Conservation (phyloP, 2,113 vertebrate genomes). For the Vanacampus margaritifer region DNA sequence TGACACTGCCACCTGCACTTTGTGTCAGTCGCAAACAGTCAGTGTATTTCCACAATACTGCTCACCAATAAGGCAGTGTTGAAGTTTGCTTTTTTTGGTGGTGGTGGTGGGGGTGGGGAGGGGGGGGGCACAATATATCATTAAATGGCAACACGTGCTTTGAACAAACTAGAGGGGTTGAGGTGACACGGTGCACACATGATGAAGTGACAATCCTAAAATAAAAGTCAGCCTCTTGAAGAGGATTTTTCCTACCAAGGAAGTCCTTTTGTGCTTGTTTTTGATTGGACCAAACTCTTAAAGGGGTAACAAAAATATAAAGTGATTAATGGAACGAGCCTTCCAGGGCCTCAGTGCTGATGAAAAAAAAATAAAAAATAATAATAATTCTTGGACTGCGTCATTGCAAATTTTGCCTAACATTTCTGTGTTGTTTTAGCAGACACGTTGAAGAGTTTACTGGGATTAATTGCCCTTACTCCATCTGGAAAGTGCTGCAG, state of each 20-base stretch:
- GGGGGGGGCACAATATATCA: slow-evolving; percentile 52
- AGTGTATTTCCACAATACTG: slow-evolving; percentile 29
- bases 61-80: slow-evolving; percentile 29
- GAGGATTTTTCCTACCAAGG: slow-evolving; percentile 46
- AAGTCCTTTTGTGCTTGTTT: slow-evolving; percentile 13
- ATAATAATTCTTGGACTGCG: slow-evolving; percentile 1
- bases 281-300: slow-evolving; percentile 7
- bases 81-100: slow-evolving; percentile 7
- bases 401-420: slow-evolving; percentile 5
- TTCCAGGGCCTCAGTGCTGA: not conserved
- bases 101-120: not conserved
- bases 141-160: slow-evolving; percentile 51
- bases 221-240: not conserved
- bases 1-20: slow-evolving; percentile 2
- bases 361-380: not conserved
- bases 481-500: not conserved
- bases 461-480: not conserved
- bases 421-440: slow-evolving; percentile 10
- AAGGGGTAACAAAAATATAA: not conserved
- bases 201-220: slow-evolving; percentile 4
- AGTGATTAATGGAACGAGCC: slow-evolving; percentile 16
- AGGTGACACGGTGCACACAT: slow-evolving; percentile 21
- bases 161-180: slow-evolving; percentile 15
- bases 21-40: slow-evolving; percentile 18
- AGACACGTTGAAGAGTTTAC: slow-evolving; percentile 2